Conservation (phyloP, 2,113 vertebrate species). For the Phyllopteryx taeniolatus region DNA sequence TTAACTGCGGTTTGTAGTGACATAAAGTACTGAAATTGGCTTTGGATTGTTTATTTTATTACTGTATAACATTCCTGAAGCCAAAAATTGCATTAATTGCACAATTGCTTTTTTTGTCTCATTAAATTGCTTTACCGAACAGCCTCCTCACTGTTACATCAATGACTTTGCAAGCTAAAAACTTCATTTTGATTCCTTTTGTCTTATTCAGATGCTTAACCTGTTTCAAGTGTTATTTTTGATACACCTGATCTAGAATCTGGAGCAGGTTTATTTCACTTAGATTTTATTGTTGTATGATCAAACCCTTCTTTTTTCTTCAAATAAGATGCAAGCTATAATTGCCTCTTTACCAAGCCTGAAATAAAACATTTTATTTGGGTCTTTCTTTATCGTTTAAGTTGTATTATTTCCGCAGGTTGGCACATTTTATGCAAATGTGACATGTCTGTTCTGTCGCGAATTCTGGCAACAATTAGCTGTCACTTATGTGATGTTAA, state of each 20-base stretch:
- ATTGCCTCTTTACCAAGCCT: neutral
- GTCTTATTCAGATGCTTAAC: constrained; percentile 22
- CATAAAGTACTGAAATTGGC: constrained; percentile 27
- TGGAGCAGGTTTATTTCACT: neutral
- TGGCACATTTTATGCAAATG: constrained; percentile 2
- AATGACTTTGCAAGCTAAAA: constrained; percentile 27
- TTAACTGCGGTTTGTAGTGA: constrained; percentile 34
- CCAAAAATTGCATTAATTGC: constrained; percentile 38
- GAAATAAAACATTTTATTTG: neutral
- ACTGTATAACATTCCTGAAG: constrained; percentile 1
- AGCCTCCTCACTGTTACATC: constrained; percentile 13
- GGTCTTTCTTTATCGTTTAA: neutral
- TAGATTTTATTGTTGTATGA: neutral
- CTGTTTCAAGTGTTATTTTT: constrained; percentile 5
- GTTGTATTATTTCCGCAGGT: neutral
- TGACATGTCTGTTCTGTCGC: neutral
- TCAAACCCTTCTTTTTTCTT: neutral
- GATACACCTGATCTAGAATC: neutral
- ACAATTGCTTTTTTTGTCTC: constrained; percentile 24
- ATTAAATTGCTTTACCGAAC: constrained; percentile 13
- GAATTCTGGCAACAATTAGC: neutral
- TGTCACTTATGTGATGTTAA: neutral
- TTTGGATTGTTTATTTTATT: constrained; percentile 22
- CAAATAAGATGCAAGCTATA: neutral
- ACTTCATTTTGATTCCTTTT: constrained; percentile 13